phyloP scores from a whole-genome alignment of 1,140 invertebrate genomes.

The Ptiloglossa arizonensis region DNA sequence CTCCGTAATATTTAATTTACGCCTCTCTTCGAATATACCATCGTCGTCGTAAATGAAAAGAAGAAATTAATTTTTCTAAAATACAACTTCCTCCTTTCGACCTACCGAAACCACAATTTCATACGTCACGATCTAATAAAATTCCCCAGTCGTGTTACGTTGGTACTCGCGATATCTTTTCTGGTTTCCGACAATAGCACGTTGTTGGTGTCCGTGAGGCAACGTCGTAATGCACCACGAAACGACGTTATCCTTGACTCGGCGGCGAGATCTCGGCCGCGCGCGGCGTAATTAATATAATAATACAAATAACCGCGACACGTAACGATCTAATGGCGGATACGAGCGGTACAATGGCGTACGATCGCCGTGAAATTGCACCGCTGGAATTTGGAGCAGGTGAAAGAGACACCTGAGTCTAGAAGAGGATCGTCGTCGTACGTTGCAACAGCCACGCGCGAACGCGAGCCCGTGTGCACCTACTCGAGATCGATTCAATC shows the following conservation, averaged over 20 bases:
- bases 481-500: constrained; percentile 25
- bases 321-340: constrained; percentile 50
- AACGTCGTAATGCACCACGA: not conserved
- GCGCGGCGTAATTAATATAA: constrained; percentile 54
- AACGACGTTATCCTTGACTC: constrained; percentile 40
- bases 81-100: no score
- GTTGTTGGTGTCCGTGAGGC: no score
- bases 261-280: not conserved
- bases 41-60: no score
- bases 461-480: constrained; percentile 7
- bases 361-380: constrained; percentile 41
- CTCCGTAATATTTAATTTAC: no score
- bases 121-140: no score
- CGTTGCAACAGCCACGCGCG: not conserved
- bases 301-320: constrained; percentile 46
- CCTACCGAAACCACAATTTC: no score
- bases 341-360: constrained; percentile 24
- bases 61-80: no score
- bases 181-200: no score
- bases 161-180: no score
- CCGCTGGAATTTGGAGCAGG: constrained; percentile 60
- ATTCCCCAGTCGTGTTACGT: no score
- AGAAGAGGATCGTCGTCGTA: constrained; percentile 49
- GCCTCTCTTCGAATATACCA: no score
- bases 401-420: constrained; percentile 56